Evolutionary conservation across 2,113 vertebrate genomes (phyloP), one percentile per base, ranked within the genome.

Genomic region (Telmatochromis brichardi): DNA sequence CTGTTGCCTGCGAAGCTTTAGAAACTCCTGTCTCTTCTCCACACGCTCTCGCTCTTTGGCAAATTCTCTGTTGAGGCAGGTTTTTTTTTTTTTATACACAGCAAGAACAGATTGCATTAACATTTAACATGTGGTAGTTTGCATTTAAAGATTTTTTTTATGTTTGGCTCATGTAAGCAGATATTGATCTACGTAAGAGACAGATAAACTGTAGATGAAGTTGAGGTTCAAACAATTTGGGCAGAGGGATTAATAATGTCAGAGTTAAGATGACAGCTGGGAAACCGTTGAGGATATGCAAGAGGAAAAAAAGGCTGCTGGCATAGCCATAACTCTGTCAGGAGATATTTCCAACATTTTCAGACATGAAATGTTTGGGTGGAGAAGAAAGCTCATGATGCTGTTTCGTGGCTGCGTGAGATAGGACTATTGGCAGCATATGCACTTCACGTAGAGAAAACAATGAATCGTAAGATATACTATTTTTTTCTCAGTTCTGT

Each of bases 1-100:
- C 93, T 97, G 99, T 94, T 99, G 98, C 85, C 99, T 88, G 5
- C 99, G 97, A 7, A 99, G 97, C 93, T 99, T 99, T 91, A 99
- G 94, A 93, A 99, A 99, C 71, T 98, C 98, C 17, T 98, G 97
- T 17, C 99, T 97, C 91, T 99, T 99, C 94, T 99, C 99, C 31
- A 99, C 98, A 51, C 99, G 93, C 94, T 99, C 98, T 1, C 98
- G 94, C 85, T 99, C 98, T 94, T 99, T 99, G 84, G 99, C 99
- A 94, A 97, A 97, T 83, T 97, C 96, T 83, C 96, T 97, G 92
- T 83, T n/a, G 6, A 73, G 23, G 71, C 40, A 54, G 9, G 37
- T 2, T 19, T 76, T 65, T 14, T 5, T 57, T n/a, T 57, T 58
- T n/a, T 31, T 60, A 76, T 35, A 53, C 58, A 79, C 13, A 78